Conservation (phyloP, 2,888 invertebrate species). For the Watsonalla binaria region DNA sequence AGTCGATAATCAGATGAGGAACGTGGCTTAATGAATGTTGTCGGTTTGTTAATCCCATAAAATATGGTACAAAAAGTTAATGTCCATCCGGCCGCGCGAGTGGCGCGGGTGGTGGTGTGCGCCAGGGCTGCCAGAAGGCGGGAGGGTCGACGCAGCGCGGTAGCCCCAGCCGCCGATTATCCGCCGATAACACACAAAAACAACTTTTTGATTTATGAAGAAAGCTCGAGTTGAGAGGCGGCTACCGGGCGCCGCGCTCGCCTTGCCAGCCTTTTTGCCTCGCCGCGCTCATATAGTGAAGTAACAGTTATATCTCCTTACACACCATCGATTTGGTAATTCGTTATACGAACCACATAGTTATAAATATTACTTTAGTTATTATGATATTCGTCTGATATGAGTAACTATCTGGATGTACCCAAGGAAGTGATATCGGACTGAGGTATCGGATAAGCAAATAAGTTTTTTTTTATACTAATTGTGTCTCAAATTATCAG, state of each 20-base stretch:
- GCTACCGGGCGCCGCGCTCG: constrained; percentile 67
- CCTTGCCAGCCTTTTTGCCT: constrained; percentile 9
- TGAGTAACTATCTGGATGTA: no score
- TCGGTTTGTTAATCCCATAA: constrained; percentile 55
- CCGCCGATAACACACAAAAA: constrained; percentile 73
- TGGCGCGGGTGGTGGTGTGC: constrained; percentile 15
- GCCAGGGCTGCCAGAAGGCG: constrained; percentile 21
- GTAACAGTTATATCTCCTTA: constrained; percentile 18
- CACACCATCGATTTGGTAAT: constrained; percentile 2
- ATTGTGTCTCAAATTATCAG: no score
- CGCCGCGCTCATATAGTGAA: constrained; percentile 41
- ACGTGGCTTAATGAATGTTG: constrained; percentile 35
- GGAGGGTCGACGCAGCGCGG: constrained; percentile 43
- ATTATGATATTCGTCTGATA: no score
- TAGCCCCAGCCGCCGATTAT: constrained; percentile 68
- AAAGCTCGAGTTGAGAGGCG: constrained; percentile 50
- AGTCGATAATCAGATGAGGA: constrained; percentile 31
- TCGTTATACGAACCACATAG: no score
- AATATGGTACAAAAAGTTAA: constrained; percentile 60
- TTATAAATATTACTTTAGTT: background rate
- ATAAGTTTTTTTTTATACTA: no score
- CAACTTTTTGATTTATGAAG: constrained; percentile 77
- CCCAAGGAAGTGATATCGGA: no score
- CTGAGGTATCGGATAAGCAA: no score
- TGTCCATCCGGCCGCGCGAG: constrained; percentile 43